Base-by-base conservation (phyloP, 2,888 invertebrate species). In the Drosophila helvetica region DNA sequence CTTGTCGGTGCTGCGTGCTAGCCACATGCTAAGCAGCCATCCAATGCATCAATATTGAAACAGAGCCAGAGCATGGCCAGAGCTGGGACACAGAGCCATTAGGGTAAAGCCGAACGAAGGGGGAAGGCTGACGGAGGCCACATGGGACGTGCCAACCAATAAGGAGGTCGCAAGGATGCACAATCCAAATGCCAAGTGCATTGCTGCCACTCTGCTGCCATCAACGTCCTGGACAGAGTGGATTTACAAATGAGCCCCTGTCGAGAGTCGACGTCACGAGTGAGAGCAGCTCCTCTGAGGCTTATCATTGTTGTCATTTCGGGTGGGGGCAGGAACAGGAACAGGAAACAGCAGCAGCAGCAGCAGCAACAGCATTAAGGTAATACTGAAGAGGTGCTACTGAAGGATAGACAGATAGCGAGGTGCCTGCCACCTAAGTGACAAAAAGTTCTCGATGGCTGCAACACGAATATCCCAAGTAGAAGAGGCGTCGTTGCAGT, bases 241-340 rank as follows among this genome's bases (percentile, higher is more conserved):
- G 88, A 79, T 87, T 82, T 85, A 74, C 86, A 87, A 87, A 82
- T 82, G 86, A 85, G 81, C 66, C 56, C 50, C 57, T 69, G 68
- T 75, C 72, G 72, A 22, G 47, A 38, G 43, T 47, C 63, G 56
- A 62, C 73, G 64, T 73, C 69, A 60, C 73, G 59, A 78, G 62
- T 60, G 66, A 55, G 56, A 65, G 51, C 38, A 38, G 71, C 71
- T 77, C 56, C 38, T n/a, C 15, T 58, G 71, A 65, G 74, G 85
- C 80, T 78, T 86, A 84, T 86, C 81, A 80, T 80, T 86, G 80
- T 84, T 80, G 59, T 65, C 58, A 61, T 55, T 66, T 54, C 45
- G 71, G 51, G 50, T 1, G 42, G 30, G 62, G 43, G 19, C 19
- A 19, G 25, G 42, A 8, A 2, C 5, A 17, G 38, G 48, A 43